A percentile compares a stretch with the other conserved stretches of the same genome.
Evolutionary conservation across 2,888 invertebrate species (phyloP).

Genomic region (Trichopoda pennipes): DNA sequence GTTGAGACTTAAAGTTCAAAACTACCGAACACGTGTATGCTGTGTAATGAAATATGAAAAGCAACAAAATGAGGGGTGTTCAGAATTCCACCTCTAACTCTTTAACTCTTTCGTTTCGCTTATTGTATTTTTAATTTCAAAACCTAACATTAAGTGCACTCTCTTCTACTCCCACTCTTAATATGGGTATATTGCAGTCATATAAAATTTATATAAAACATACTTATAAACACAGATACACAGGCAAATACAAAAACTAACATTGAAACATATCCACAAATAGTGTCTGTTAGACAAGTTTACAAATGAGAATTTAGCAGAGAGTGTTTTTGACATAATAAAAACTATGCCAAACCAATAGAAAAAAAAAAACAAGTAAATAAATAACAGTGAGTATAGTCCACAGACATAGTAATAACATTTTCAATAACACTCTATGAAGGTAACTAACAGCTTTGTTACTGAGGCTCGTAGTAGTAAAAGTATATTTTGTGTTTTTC

Average conservation of each 20-base stretch:
- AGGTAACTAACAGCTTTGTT: constrained; percentile 56
- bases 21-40: constrained; percentile 63
- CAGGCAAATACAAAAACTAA: constrained; percentile 21
- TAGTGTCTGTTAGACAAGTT: constrained; percentile 62
- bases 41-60: constrained; percentile 67
- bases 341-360: constrained; percentile 60
- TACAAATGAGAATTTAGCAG: constrained; percentile 66
- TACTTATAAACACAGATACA: constrained; percentile 18
- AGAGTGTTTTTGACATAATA: constrained; percentile 65
- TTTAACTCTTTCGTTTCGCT: neutral
- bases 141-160: constrained; percentile 41
- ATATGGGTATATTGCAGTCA: constrained; percentile 60
- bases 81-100: constrained; percentile 15
- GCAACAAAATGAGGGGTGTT: constrained; percentile 48
- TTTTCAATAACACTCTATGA: constrained; percentile 58
- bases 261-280: constrained; percentile 39
- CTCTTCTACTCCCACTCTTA: constrained; percentile 43
- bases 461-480: constrained; percentile 13
- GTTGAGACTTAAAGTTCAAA: constrained; percentile 65
- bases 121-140: constrained; percentile 25
- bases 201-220: constrained; percentile 46
- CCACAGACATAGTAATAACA: constrained; percentile 64
- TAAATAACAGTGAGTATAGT: constrained; percentile 32
- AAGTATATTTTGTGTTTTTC: neutral
- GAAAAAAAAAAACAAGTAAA: neutral